phyloP scores from a whole-genome alignment of 2,888 invertebrate species.

The Eumacrocentrus americanus region DNA sequence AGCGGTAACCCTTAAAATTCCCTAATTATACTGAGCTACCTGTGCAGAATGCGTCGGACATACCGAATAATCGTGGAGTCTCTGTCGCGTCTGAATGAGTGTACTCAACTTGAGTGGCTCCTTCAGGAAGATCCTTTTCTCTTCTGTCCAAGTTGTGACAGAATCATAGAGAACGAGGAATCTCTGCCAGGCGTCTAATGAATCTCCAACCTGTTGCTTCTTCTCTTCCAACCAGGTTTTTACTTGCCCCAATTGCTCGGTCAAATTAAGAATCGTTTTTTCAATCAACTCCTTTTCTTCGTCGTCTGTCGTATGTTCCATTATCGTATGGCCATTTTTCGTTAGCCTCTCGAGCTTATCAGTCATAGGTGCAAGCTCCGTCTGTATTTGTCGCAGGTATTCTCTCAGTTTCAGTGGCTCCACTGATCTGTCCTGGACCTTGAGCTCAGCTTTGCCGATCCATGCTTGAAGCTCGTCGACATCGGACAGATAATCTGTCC shows the following conservation, averaged over 20 bases:
- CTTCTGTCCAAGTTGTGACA: conserved; percentile 83
- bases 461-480: conserved; percentile 83
- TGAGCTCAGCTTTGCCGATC: conserved; percentile 83
- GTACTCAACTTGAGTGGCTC: conserved; percentile 80
- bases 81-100: conserved; percentile 81
- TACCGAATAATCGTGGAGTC: conserved; percentile 86
- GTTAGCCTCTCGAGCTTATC: conserved; percentile 81
- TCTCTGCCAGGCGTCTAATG: conserved; percentile 85
- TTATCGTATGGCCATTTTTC: conserved; percentile 78
- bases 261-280: conserved; percentile 76
- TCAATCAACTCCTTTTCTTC: conserved; percentile 78
- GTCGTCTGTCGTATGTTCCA: conserved; percentile 79
- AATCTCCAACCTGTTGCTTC: conserved; percentile 83
- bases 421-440: conserved; percentile 79
- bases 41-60: conserved; percentile 41
- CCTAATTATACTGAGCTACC: neutral
- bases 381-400: conserved; percentile 76
- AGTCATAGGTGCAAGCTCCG: conserved; percentile 73
- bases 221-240: conserved; percentile 82
- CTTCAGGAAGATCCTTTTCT: conserved; percentile 79
- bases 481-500: conserved; percentile 79
- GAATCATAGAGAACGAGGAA: conserved; percentile 83
- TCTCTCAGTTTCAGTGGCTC: conserved; percentile 81
- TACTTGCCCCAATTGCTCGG: conserved; percentile 80
- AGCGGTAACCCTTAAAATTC: neutral